Evolutionary conservation across 2,797 vertebrate species (phyloP).

Genomic region (Semotilus atromaculatus): DNA sequence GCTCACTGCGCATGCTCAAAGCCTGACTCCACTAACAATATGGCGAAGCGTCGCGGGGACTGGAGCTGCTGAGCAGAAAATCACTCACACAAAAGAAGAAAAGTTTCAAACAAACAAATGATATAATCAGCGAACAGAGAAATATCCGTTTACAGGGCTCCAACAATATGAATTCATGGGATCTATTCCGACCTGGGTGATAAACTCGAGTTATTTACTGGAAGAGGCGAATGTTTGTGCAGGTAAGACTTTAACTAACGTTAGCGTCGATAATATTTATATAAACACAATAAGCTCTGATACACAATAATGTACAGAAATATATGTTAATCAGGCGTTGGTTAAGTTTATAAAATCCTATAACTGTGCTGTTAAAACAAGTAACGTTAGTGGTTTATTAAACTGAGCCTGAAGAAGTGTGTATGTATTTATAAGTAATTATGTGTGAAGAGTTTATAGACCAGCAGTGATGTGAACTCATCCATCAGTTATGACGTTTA

Average conservation of each 20-base stretch:
- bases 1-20: slow-evolving; percentile 57
- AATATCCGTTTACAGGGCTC: neutral
- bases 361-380: neutral
- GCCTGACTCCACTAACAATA: slow-evolving; percentile 53
- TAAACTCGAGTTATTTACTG: slow-evolving; percentile 33
- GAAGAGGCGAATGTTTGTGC: slow-evolving; percentile 62
- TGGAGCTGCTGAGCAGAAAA: slow-evolving; percentile 56
- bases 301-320: neutral
- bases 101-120: slow-evolving; percentile 53
- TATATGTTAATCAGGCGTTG: neutral
- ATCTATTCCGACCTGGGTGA: slow-evolving; percentile 4
- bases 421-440: neutral
- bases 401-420: neutral
- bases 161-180: slow-evolving; percentile 28
- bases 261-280: neutral
- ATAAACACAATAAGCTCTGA: neutral
- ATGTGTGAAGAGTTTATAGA: slow-evolving; percentile 14
- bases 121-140: neutral
- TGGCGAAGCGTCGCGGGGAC: slow-evolving; percentile 62
- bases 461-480: neutral
- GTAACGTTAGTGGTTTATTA: neutral
- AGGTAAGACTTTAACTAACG: slow-evolving; percentile 60
- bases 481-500: neutral
- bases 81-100: slow-evolving; percentile 67
- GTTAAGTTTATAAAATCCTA: neutral